Base-by-base conservation (phyloP, 2,797 vertebrate species). In the Brotula barbata region DNA sequence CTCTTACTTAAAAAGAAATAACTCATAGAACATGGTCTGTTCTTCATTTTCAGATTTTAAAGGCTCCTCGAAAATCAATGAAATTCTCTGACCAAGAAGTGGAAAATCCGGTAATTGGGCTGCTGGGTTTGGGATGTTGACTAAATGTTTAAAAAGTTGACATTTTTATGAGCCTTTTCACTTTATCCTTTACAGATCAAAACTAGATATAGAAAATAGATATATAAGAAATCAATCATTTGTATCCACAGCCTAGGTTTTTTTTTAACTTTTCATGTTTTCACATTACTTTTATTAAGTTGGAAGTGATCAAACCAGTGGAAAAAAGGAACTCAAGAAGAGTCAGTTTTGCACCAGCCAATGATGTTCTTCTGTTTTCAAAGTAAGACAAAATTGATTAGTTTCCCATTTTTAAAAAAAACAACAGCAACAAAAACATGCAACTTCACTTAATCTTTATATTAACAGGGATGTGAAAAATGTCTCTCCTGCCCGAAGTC, bases 291-390 rank as follows among this genome's bases (percentile, higher is more conserved):
- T 25, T 56, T 1, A 21, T 45, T 8, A 57, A 93, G 92, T 88
- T 89, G 64, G 87, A 92, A 64, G 64, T 52, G 58, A 39, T 23
- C 50, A 89, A 85, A 55, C 66, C 85, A 13, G 61, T 70, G 20
- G 91, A 92, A 61, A 91, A 83, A 47, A 90, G 90, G 49, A 87
- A 49, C 58, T 93, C 91, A 11, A 87, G 86, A 67, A 88, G 92
- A 89, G 92, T 93, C 76, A 93, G 92, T 74, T 93, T 93, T 84
- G 91, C 92, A 1, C 72, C 87, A 20, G 89, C 90, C 20, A 86
- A 90, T 16, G 83, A 92, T 57, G 82, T 92, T 55, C 81, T 87
- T 1, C 74, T 92, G n/a, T 91, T 92, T 79, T 71, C 89, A 54
- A 89, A 89, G 92, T 89, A 46, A 85, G 78, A 68, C 6, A 33